Base-by-base conservation (phyloP, 2,888 invertebrate genomes). In the Auanema sp. region DNA sequence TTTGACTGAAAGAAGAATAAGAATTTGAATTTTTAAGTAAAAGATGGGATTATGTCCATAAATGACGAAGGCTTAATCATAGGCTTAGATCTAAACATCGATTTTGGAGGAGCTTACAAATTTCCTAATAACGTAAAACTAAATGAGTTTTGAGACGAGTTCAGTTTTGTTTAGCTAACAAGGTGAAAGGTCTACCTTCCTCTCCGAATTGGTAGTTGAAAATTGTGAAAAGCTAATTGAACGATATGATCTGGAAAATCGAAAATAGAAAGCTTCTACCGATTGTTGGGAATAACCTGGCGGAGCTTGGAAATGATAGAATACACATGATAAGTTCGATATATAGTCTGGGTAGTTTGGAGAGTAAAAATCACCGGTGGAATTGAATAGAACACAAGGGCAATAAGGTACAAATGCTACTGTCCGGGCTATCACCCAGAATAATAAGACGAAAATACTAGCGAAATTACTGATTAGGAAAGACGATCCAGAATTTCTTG, bases 261-360 rank as follows among this genome's bases (percentile, higher is more conserved):
- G n/a, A n/a, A n/a, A n/a, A n/a, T n/a, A n/a, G n/a, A n/a, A n/a
- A n/a, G n/a, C n/a, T n/a, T n/a, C n/a, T n/a, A n/a, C n/a, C n/a
- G n/a, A n/a, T n/a, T n/a, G n/a, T n/a, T n/a, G n/a, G n/a, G 40
- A 54, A 51, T 53, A 49, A 23, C 55, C 55, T 6, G 53, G 54
- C 5, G 60, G 60, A 33, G 54, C 72, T 64, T 69, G 69, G 65
- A 74, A 74, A 59, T 74, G 71, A 61, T 68, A 74, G 50, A 71
- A 68, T 0, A 71, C 54, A 47, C 74, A 74, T 33, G 55, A 56
- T 33, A 68, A 60, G 8, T 65, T 52, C 25, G 60, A 57, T 33
- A 75, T 42, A 10, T 61, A 55, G 3, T 60, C 58, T 41, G 74
- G 74, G 50, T 58, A 75, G 58, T 75, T 67, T 2, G 74, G 74